phyloP scores from a whole-genome alignment of 2,113 vertebrate species.

The Hylia prasina region DNA sequence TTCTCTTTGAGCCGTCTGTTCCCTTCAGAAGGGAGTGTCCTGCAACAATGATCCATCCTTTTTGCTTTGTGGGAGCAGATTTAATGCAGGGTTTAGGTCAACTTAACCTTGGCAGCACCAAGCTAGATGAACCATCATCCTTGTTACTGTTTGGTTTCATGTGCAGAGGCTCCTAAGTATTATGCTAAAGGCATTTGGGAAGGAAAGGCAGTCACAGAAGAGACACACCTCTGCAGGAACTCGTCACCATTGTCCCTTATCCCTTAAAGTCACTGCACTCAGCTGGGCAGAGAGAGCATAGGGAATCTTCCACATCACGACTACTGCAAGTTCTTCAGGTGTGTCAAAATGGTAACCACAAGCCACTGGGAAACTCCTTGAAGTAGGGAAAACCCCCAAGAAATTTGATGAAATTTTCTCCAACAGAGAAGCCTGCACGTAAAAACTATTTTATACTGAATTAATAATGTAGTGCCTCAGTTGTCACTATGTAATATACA shows the following conservation, averaged over 20 bases:
- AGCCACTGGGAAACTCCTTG: neutral
- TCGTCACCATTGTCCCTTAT: rapidly evolving
- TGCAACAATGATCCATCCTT: rapidly evolving
- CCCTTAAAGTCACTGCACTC: neutral
- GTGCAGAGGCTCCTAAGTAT: neutral
- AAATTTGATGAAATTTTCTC: neutral
- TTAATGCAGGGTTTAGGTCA: neutral
- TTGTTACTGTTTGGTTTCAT: neutral
- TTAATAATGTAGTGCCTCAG: neutral
- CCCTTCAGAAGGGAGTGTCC: neutral
- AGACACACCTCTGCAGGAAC: neutral
- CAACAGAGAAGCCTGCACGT: neutral
- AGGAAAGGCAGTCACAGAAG: neutral
- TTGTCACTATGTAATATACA: neutral
- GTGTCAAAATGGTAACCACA: neutral
- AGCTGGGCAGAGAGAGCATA: neutral
- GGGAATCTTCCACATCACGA: neutral
- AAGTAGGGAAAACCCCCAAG: neutral
- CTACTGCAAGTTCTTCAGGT: neutral
- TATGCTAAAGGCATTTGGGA: neutral
- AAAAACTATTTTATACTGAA: neutral
- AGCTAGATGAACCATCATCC: neutral
- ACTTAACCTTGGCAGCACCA: neutral
- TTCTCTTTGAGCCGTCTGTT: neutral
- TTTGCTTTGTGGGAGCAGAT: neutral